Evolutionary conservation across 2,888 invertebrate species (phyloP).

Genomic region (Idaea dimidiata): DNA sequence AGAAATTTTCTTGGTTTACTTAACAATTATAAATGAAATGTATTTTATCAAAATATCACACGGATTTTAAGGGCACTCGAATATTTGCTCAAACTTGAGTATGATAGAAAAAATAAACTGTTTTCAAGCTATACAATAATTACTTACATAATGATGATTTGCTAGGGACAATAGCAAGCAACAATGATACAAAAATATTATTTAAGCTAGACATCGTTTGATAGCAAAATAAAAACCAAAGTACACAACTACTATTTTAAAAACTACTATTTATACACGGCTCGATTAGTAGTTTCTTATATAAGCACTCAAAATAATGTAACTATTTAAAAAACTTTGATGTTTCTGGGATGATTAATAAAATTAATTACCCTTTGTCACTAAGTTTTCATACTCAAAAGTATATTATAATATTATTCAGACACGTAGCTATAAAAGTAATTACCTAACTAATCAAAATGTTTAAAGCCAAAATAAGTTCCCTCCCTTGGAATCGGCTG

Average conservation of each 20-base stretch:
- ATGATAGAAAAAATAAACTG: neutral
- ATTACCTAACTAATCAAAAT: neutral
- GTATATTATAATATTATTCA: neutral
- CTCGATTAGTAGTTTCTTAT: neutral
- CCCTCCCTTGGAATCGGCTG: too few relatives aligned
- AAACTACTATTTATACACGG: neutral
- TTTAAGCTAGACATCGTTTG: neutral
- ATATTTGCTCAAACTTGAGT: neutral
- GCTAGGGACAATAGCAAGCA: neutral
- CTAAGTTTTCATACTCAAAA: neutral
- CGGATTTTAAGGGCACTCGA: neutral
- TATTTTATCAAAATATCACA: neutral
- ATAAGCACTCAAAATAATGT: neutral
- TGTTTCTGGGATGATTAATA: neutral
- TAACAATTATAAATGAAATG: too few relatives aligned
- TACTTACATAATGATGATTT: neutral
- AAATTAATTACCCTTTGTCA: neutral
- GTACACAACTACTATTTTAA: neutral
- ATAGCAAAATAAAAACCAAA: neutral
- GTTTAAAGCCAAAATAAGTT: too few relatives aligned
- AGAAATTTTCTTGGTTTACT: neutral
- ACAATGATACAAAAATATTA: neutral
- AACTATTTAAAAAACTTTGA: too few relatives aligned
- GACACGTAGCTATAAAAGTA: neutral
- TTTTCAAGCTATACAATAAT: neutral